Evolutionary conservation across 1,140 invertebrate genomes (phyloP).

Genomic region (Bombus picipes): DNA sequence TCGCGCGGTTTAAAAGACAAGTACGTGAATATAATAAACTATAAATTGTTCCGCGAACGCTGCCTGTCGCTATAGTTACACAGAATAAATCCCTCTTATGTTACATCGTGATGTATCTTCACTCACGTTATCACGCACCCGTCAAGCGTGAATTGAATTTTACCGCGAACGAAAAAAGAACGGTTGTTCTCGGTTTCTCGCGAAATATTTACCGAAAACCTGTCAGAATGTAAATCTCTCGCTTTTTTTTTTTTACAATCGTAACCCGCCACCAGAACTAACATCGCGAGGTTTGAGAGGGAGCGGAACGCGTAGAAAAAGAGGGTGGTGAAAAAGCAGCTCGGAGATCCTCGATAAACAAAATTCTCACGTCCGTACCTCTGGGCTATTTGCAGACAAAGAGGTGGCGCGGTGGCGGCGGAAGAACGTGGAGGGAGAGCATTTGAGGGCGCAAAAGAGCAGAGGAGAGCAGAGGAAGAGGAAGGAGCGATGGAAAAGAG

Average conservation of each 20-base stretch:
- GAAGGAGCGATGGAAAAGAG: neutral
- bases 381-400: constrained; percentile 72
- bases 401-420: constrained; percentile 67
- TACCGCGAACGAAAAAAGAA: neutral
- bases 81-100: neutral
- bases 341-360: constrained; percentile 56
- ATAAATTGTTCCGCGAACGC: neutral
- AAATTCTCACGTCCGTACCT: constrained; percentile 62
- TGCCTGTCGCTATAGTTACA: neutral
- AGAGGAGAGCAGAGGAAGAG: neutral
- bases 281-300: neutral
- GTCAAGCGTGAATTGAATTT: neutral
- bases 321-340: constrained; percentile 15
- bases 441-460: constrained; percentile 60
- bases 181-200: neutral
- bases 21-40: neutral
- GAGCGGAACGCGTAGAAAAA: neutral
- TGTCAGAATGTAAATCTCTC: constrained; percentile 5
- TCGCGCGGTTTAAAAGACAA: too few relatives aligned
- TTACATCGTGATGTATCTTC: neutral
- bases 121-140: neutral
- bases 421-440: constrained; percentile 59
- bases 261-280: neutral
- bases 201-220: constrained; percentile 1
- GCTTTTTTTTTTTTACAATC: neutral